Percentiles rank a stretch among this genome's conserved stretches.
phyloP scores from a whole-genome alignment of 2,888 invertebrate species.

The Apamea crenata region DNA sequence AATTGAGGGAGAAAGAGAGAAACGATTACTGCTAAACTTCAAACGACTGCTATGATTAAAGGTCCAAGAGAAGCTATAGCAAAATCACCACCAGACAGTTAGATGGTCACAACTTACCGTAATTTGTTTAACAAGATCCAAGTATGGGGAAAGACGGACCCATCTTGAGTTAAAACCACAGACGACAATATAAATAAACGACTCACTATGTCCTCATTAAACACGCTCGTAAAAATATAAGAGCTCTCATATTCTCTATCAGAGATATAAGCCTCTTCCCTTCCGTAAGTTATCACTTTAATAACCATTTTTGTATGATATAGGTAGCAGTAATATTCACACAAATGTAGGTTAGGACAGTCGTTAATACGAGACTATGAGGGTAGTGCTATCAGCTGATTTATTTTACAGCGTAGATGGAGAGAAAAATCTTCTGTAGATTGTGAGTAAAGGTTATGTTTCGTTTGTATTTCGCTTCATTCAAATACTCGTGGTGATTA shows the following conservation, averaged over 20 bases:
- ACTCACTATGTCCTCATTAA: conserved; percentile 59
- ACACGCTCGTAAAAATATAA: conserved; percentile 61
- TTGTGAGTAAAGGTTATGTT: conserved; percentile 29
- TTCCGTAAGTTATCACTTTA: conserved; percentile 61
- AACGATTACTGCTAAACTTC: neutral
- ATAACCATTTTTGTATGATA: conserved; percentile 64
- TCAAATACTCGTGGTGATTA: neutral
- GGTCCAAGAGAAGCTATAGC: neutral
- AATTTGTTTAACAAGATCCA: neutral
- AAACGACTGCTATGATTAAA: neutral
- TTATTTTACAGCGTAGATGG: conserved; percentile 58
- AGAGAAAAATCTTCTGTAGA: conserved; percentile 44
- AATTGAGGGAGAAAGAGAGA: neutral
- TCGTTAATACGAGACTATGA: conserved; percentile 62
- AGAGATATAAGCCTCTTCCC: conserved; percentile 62
- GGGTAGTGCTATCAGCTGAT: conserved; percentile 61
- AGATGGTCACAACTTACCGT: neutral
- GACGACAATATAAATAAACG: conserved; percentile 45
- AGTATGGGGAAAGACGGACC: neutral
- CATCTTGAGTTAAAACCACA: conserved; percentile 33
- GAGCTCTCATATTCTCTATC: conserved; percentile 61
- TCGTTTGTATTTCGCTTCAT: neutral
- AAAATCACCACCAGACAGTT: neutral
- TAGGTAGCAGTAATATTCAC: conserved; percentile 62
- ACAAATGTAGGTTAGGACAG: conserved; percentile 62